Evolutionary conservation across 2,113 vertebrate genomes (phyloP).

Genomic region (Rostratula benghalensis): DNA sequence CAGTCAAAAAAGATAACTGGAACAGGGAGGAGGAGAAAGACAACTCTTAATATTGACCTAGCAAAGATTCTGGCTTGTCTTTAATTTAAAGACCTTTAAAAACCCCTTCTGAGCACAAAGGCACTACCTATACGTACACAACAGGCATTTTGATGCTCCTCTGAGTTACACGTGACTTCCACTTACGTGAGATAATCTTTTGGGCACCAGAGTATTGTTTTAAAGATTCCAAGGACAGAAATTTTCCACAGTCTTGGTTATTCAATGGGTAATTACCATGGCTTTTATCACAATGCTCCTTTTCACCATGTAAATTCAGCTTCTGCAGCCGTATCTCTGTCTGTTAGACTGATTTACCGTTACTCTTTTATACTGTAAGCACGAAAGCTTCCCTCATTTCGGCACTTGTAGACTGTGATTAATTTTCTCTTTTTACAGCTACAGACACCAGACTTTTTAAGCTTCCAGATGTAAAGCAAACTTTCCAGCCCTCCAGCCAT

Average conservation of each 20-base stretch:
- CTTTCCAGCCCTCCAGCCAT: neutral
- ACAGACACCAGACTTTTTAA: neutral
- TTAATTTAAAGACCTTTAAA: neutral
- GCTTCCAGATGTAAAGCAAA: neutral
- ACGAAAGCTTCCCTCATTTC: neutral
- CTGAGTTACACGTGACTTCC: neutral
- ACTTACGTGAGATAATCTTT: neutral
- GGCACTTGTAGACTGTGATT: neutral
- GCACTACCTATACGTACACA: rapidly evolving
- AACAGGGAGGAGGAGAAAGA: neutral
- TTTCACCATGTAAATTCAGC: neutral
- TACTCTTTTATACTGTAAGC: neutral
- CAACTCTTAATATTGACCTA: neutral
- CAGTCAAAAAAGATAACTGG: neutral
- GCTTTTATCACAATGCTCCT: neutral
- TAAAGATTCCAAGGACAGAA: neutral
- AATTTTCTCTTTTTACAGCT: slow-evolving; percentile 10
- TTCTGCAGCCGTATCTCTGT: neutral
- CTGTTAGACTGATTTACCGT: neutral
- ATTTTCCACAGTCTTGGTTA: neutral
- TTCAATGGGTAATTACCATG: neutral
- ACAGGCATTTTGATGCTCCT: neutral
- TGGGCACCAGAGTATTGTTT: neutral
- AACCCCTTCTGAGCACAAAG: neutral
- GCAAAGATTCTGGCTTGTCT: neutral